Evolutionary conservation across 1,140 invertebrate species (phyloP), one percentile per base, ranked within the genome.

Genomic region (Apis dorsata): DNA sequence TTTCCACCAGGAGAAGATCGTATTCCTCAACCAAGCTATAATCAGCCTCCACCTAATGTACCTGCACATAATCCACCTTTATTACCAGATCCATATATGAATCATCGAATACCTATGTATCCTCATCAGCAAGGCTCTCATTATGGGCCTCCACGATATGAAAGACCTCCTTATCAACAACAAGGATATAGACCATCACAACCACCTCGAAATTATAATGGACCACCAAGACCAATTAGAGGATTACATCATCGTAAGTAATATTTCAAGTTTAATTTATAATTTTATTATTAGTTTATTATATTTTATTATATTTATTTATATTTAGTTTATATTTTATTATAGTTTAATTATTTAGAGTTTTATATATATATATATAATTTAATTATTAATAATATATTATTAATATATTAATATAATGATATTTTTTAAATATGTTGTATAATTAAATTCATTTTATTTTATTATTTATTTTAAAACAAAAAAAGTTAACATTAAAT

Each of bases 1-100:
- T 94, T 93, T 86, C 93, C 93, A 80, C 93, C 93, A 7, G 93
- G 93, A 10, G 93, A 94, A 83, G 93, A 94, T 62, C 91, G 93
- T 51, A 91, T 92, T 10, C 90, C 91, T 49, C 88, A 89, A 2
- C 88, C 90, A 55, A 91, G 84, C 84, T 93, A 93, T 73, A 93
- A 89, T 87, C 92, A 93, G 66, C 93, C 93, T 72, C 93, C 93
- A 10, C 92, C 93, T 13, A 91, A 89, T 79, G 87, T 92, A 78
- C 87, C 88, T 55, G 91, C 90, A 17, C 92, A 93, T 66, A 93
- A 92, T 91, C 80, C 91, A 66, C 92, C 93, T 24, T 81, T 94
- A 10, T 80, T 94, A 24, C 93, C 93, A 3, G 92, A 94, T 86
- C 93, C 93, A 0, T 94, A 93, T 24, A 92, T 94, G 85, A 90